Conservation (phyloP, 2,888 invertebrate species). For the Agrotis clavis region DNA sequence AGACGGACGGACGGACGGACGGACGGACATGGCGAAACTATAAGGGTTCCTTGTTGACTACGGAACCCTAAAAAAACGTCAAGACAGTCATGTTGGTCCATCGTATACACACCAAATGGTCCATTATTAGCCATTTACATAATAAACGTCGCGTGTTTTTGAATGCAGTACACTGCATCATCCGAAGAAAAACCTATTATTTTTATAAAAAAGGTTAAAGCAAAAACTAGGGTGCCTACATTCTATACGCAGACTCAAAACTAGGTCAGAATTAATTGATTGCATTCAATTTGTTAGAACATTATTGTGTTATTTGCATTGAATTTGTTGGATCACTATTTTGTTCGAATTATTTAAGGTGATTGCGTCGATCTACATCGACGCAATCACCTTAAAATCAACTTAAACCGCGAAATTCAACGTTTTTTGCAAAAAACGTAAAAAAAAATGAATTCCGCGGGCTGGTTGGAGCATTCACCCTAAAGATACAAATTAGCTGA, state of each 20-base stretch:
- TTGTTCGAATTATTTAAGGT: no score
- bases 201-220: slow-evolving; percentile 30
- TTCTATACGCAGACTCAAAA: slow-evolving; percentile 8
- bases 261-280: slow-evolving; percentile 41
- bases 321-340: neutral
- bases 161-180: slow-evolving; percentile 24
- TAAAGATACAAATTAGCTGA: no score
- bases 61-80: no score
- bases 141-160: slow-evolving; percentile 45
- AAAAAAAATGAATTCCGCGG: no score
- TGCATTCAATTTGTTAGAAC: slow-evolving; percentile 25
- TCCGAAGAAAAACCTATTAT: slow-evolving; percentile 45
- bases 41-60: no score
- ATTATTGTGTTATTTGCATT: neutral
- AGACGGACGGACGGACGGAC: no score
- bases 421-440: no score
- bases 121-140: slow-evolving; percentile 7
- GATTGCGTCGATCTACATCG: no score
- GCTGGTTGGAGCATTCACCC: no score
- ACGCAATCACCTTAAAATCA: no score
- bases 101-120: slow-evolving; percentile 14
- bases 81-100: slow-evolving; percentile 4
- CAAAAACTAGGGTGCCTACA: slow-evolving; percentile 17
- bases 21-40: no score
- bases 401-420: no score